Base-by-base conservation (phyloP, 2,888 invertebrate genomes). In the Lithophane leautieri region DNA sequence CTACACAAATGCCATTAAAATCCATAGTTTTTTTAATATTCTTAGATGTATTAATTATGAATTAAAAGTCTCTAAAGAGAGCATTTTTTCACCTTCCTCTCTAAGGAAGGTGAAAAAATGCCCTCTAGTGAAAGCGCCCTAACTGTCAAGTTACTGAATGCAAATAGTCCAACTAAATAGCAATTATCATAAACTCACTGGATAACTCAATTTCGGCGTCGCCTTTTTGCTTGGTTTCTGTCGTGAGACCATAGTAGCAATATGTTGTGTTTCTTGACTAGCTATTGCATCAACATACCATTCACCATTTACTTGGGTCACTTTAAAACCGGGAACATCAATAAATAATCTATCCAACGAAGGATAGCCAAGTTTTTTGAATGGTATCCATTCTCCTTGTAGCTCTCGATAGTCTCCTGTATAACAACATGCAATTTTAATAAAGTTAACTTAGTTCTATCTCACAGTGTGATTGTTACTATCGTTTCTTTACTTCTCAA, bases 321-420 rank as follows among this genome's bases (percentile, higher is more conserved):
- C 93, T 86, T 96, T 97, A 88, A 97, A 96, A 47, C 97, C 97
- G 19, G 97, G 97, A 28, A 97, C 96, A 81, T 96, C 96, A 54
- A 93, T 88, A 76, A 98, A 94, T 80, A 98, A 95, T 56, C 97
- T 97, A 78, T 97, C 97, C 14, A 98, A 92, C 14, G 94, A 93
- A 58, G 93, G 88, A 92, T 95, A 98, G 9, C 98, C 98, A 73
- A 97, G 93, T 85, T 95, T 95, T 76, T 92, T 94, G 87, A 93
- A 98, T 11, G 98, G 98, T 86, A 98, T 97, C 85, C 94, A 93
- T 89, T 97, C 97, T 44, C 97, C 97, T 90, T 97, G 97, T 44
- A 98, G 91, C 84, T 97, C 97, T 70, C 92, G 93, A 91, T 97
- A 98, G 89, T 98, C 98, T 65, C 95, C 97, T 97, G 85, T 40